Conservation (phyloP, 2,113 vertebrate species). For the Bagarius yarrelli region DNA sequence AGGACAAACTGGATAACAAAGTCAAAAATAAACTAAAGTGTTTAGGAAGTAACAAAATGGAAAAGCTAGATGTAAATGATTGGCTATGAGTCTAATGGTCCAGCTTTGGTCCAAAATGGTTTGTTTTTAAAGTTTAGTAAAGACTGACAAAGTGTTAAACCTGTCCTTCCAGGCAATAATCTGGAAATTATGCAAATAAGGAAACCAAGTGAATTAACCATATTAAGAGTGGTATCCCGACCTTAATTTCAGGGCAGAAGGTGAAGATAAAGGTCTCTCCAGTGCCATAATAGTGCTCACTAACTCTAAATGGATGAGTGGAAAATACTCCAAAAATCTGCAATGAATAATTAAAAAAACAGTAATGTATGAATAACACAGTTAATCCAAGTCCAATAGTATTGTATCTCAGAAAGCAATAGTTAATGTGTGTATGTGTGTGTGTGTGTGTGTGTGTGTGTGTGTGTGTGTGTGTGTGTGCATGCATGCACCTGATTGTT, state of each 20-base stretch:
- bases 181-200: no score
- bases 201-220: no score
- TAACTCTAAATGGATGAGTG: constrained; percentile 92
- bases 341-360: not conserved
- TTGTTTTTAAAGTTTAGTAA: no score
- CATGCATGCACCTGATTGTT: constrained; percentile 81
- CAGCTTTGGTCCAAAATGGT: no score
- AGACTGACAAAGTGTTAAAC: no score
- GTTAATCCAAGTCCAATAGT: not conserved
- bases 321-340: constrained; percentile 95
- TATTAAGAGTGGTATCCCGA: constrained; percentile 44
- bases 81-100: no score
- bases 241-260: constrained; percentile 95
- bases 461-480: not conserved
- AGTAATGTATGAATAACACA: not conserved
- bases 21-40: no score
- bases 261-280: constrained; percentile 97
- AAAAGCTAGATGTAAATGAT: no score
- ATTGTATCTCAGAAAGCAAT: not conserved
- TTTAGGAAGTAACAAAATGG: no score
- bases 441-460: not conserved
- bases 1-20: no score
- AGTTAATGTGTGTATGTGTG: no score
- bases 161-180: no score
- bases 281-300: constrained; percentile 95